A percentile compares a stretch with the other conserved stretches of the same genome.
Conservation (phyloP, 2,888 invertebrate species). For the Elgonia sp. region DNA sequence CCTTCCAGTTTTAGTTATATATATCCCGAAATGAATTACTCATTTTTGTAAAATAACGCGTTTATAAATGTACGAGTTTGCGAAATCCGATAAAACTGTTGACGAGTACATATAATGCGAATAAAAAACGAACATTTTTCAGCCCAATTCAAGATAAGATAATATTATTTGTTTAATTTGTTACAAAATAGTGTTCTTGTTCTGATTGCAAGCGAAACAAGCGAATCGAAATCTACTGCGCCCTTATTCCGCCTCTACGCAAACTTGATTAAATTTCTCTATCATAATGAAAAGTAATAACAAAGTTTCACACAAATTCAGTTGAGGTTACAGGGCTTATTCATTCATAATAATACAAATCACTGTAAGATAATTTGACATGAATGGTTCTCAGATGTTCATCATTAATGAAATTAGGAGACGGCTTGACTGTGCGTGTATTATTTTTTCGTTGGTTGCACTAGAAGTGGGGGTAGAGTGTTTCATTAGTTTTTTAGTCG, state of each 20-base stretch:
- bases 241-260: not conserved
- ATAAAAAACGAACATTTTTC: too few species aligned
- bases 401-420: conserved; percentile 15
- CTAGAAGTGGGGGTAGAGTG: not conserved
- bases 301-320: conserved; percentile 32
- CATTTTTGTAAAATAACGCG: too few species aligned
- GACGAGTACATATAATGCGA: not conserved
- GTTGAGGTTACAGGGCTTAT: conserved; percentile 27
- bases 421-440: conserved; percentile 1
- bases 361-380: conserved; percentile 26
- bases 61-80: not conserved
- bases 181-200: not conserved
- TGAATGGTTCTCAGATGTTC: not conserved
- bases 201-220: conserved; percentile 6
- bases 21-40: not conserved
- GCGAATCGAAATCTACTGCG: not conserved
- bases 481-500: not conserved
- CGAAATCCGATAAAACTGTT: not conserved
- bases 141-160: not conserved
- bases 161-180: not conserved
- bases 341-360: conserved; percentile 13
- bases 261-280: conserved; percentile 37
- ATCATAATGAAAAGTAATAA: conserved; percentile 47
- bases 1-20: not conserved
- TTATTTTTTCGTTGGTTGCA: not conserved